A percentile compares a stretch with the other conserved stretches of the same genome.
Conservation (phyloP, 1,140 invertebrate genomes). For the Wiebesia pumilae region DNA sequence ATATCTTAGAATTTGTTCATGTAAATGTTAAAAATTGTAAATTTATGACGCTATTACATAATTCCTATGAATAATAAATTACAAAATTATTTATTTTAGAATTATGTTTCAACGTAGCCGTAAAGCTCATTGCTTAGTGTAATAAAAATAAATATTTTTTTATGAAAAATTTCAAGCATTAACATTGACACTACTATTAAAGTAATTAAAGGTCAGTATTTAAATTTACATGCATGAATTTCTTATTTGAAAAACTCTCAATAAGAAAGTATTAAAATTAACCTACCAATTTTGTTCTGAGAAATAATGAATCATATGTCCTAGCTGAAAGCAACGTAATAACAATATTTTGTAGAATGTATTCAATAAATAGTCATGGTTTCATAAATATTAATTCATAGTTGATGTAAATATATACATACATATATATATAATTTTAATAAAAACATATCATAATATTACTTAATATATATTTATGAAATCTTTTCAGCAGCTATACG, state of each 20-base stretch:
- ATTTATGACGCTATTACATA: not conserved
- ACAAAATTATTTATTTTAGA: not conserved
- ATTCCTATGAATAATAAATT: not conserved
- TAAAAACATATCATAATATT: not conserved
- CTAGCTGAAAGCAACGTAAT: not conserved
- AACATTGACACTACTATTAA: not conserved
- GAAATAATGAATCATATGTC: not conserved
- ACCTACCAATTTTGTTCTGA: not conserved
- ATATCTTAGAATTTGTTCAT: not conserved
- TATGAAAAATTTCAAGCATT: not conserved
- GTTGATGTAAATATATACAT: not conserved
- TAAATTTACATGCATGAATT: not conserved
- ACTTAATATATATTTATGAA: conserved; percentile 13
- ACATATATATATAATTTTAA: not conserved
- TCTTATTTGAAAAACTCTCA: not conserved
- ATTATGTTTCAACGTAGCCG: not conserved
- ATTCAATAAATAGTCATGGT: not conserved
- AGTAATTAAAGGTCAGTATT: not conserved
- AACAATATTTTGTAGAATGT: not conserved
- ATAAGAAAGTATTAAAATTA: not conserved
- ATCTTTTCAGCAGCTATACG: not conserved
- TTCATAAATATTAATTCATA: not conserved
- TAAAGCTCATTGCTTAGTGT: not conserved
- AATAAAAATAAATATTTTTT: not conserved
- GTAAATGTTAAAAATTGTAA: not conserved